Conservation (phyloP, 64 coral and sea anemone genomes). For the Montipora sp. region DNA sequence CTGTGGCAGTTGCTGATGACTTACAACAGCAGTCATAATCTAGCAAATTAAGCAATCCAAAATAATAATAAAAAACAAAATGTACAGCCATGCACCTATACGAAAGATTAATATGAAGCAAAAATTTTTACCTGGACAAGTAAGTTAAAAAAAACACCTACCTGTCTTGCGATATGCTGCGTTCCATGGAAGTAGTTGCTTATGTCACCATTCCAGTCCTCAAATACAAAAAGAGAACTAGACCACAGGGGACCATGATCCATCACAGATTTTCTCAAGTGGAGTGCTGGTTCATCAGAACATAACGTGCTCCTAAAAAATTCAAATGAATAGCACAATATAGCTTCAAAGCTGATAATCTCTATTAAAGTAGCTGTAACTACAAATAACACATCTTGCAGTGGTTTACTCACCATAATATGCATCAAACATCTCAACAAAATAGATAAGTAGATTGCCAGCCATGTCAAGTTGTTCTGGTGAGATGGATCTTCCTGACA, state of each 20-base stretch:
- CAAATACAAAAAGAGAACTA: slow-evolving; percentile 63
- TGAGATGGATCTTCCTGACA: slow-evolving; percentile 18
- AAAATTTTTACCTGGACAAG: background rate
- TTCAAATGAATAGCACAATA: background rate
- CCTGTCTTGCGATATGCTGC: slow-evolving; percentile 37
- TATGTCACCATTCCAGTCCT: slow-evolving; percentile 68
- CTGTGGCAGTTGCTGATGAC: slow-evolving; percentile 24
- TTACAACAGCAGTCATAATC: slow-evolving; percentile 67
- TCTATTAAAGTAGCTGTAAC: too few relatives aligned
- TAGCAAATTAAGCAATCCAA: background rate
- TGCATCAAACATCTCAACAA: background rate
- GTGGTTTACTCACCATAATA: background rate
- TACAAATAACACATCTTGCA: background rate
- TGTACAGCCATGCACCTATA: too few relatives aligned
- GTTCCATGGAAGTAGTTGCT: slow-evolving; percentile 50
- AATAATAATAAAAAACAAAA: too few relatives aligned
- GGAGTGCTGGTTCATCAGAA: slow-evolving; percentile 24
- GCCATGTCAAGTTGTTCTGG: slow-evolving; percentile 10
- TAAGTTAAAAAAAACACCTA: background rate
- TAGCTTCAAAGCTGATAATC: background rate
- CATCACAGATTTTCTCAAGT: slow-evolving; percentile 33
- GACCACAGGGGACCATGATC: slow-evolving; percentile 36
- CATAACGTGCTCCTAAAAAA: slow-evolving; percentile 17
- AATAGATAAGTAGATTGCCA: background rate
- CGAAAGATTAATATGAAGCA: background rate